Evolutionary conservation across 2,888 invertebrate species (phyloP), one percentile per base, ranked within the genome.

Genomic region (Phymatocera aterrima): DNA sequence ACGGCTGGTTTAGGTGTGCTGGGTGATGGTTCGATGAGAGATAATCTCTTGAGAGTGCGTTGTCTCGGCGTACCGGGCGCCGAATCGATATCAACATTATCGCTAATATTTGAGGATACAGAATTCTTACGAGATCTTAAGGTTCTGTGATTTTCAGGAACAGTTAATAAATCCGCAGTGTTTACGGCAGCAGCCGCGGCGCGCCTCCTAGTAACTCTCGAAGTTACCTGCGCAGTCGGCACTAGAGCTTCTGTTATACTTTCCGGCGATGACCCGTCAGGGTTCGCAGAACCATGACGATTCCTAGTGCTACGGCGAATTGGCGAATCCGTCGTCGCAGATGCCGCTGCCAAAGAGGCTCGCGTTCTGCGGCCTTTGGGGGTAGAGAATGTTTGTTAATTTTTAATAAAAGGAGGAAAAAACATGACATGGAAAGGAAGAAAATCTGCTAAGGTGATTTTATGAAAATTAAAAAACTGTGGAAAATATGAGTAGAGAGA

Each of bases 301-400:
- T 79, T 83, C 80, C 87, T 83, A 3, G 81, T 82, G 57, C 87
- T 87, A 1, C 87, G 85, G 10, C 87, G 85, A 34, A 86, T 72
- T 3, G 87, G 86, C 5, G 86, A 86, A 80, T 85, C 84, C 8
- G 81, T 72, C 1, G 79, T 65, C 2, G n/a, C n/a, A n/a, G 79
- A 48, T 0, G 31, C 10, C 3, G 79, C 65, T 6, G 54, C 74
- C 4, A 78, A 15, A 1, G 77, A 21, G 1, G 77, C 72, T 77
- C 84, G 83, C 3, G 83, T 81, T 78, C 46, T 83, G 12, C 83
- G 83, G 65, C 80, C 85, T 86, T 21, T 28, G 34, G 18, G 1
- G n/a, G n/a, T n/a, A n/a, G n/a, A n/a, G n/a, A 40, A 40, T 40
- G 4, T 8, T 40, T 40, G 40, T 40, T 8, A 8, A 40, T 40